Base-by-base conservation (phyloP, 2,113 vertebrate genomes). In the Alexandromys fortis region DNA sequence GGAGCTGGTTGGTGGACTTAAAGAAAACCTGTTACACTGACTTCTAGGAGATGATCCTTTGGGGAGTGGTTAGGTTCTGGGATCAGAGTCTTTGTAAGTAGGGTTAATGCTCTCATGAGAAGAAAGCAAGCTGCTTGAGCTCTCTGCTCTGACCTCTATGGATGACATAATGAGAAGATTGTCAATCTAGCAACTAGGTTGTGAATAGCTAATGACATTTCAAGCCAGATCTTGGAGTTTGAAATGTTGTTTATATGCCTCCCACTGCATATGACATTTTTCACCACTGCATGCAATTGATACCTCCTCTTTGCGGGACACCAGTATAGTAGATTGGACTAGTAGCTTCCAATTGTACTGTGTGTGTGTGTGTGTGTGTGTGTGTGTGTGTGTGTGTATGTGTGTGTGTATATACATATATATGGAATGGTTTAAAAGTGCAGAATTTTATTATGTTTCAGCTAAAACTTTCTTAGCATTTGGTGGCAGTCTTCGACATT, bases 311-410 rank as follows among this genome's bases (percentile, higher is more conserved):
- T 89, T 93, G 38, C 14, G 52, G 33, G 61, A 92, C 4, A 17
- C 45, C 45, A 45, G 79, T 1, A n/a, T 33, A 9, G 7, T 17
- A 28, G 2, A 49, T 72, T 26, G 52, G 58, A 45, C 5, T 63
- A 35, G 22, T 28, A 70, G 3, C 21, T 91, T 30, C 22, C 13
- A 24, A n/a, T 72, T 70, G 35, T 17, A 70, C 33, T 17, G 0
- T 2, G 14, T 61, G 19, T 61, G 21, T 61, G 61, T 63, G 22
- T 63, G 0, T 67, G 0, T 67, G 28, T 28, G 3, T 30, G 3
- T 67, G 0, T 67, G 11, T 67, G 10, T 13, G 8, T 67, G 3
- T 67, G 3, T 67, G 3, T 33, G 19, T 5, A 19, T 58, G 0
- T 21, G 1, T 58, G 19, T 58, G 17, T 58, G 19, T 58, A 7